Percentiles rank a stretch among this genome's conserved stretches.
Conservation (phyloP, 2,797 vertebrate genomes). For the Eurystomus glaucurus region DNA sequence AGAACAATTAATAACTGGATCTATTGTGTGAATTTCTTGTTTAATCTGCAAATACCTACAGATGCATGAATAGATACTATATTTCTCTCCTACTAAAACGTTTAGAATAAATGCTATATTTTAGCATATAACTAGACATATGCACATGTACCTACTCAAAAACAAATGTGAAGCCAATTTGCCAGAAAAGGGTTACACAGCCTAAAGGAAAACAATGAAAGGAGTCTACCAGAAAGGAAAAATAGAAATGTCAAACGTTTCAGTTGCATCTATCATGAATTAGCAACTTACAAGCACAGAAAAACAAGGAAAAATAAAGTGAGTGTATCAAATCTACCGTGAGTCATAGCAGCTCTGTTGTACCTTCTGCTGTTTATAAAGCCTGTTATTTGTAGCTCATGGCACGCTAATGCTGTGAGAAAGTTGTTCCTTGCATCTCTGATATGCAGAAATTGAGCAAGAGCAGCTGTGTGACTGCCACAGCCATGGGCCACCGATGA, state of each 20-base stretch:
- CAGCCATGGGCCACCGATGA: not conserved
- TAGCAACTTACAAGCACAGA: slow-evolving; percentile 39
- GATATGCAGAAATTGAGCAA: not conserved
- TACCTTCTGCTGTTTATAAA: slow-evolving; percentile 29
- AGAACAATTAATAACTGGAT: not conserved
- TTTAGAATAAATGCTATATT: not conserved
- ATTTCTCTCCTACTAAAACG: not conserved
- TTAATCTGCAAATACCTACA: not conserved
- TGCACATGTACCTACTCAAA: not conserved
- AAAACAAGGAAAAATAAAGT: slow-evolving; percentile 44
- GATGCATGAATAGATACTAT: not conserved
- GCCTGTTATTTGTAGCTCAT: not conserved
- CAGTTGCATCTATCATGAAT: not conserved
- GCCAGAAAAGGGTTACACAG: slow-evolving; percentile 5
- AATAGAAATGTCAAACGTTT: slow-evolving; percentile 54
- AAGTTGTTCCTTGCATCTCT: not conserved
- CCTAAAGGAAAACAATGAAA: not conserved
- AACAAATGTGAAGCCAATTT: slow-evolving; percentile 19
- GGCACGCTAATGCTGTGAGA: not conserved
- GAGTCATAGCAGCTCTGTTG: slow-evolving; percentile 56
- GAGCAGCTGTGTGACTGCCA: not conserved
- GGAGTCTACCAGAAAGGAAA: slow-evolving; percentile 2
- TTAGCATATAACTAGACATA: not conserved
- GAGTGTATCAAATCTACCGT: not conserved
- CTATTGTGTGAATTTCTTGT: not conserved